Evolutionary conservation across 1,140 invertebrate genomes (phyloP).

Genomic region (Saccostrea cuccullata): DNA sequence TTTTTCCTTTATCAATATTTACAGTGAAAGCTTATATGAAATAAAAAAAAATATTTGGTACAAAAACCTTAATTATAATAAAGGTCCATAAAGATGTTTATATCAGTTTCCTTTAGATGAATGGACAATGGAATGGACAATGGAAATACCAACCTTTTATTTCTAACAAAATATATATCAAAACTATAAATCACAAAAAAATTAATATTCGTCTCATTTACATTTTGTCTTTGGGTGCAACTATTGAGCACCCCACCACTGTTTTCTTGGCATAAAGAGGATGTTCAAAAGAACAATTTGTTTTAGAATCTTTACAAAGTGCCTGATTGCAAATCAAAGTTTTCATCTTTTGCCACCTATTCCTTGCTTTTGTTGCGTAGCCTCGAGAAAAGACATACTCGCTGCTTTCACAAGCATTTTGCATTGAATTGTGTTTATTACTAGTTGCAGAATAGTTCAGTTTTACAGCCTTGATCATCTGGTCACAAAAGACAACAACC

Average conservation of each 20-base stretch:
- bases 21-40: too few species aligned
- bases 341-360: conserved; percentile 12
- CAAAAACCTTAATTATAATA: too few species aligned
- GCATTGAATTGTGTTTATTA: not conserved
- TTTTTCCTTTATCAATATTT: too few species aligned
- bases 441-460: not conserved
- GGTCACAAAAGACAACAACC: not conserved
- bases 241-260: not conserved
- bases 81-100: too few species aligned
- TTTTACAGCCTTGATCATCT: not conserved
- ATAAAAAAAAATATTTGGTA: too few species aligned
- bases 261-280: not conserved
- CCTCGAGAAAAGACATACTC: not conserved
- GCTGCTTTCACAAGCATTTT: not conserved
- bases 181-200: too few species aligned
- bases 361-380: not conserved
- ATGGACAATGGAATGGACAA: too few species aligned
- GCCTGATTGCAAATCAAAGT: not conserved
- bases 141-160: too few species aligned
- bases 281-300: not conserved
- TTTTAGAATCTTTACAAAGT: conserved; percentile 9
- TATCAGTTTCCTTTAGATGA: too few species aligned
- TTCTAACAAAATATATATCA: too few species aligned
- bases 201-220: too few species aligned
- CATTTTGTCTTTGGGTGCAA: too few species aligned